Evolutionary conservation across 2,797 vertebrate genomes (phyloP), one percentile per base, ranked within the genome.

Genomic region (Crocodylus rhombifer): DNA sequence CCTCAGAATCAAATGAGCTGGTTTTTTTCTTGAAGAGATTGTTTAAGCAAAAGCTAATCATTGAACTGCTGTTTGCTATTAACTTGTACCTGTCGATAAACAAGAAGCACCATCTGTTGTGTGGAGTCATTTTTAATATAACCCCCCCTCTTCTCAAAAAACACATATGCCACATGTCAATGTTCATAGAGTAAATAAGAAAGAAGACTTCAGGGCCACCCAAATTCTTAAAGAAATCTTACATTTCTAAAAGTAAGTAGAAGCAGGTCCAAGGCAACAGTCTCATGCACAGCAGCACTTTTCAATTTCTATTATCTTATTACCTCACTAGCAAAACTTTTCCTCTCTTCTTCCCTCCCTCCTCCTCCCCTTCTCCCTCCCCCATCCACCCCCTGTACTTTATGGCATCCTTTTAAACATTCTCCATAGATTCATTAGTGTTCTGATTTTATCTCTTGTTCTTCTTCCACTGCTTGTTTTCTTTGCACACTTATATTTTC

Each of bases 31-130:
- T 84, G 86, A 93, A 80, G 82, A 95, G 95, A 91, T 86, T 82
- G 82, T 83, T 93, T 80, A 89, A 92, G 83, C 23, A 73, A 85
- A 86, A 87, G 36, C 2, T 69, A 95, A 91, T 56, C 67, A 36
- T 77, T 25, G 4, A 2, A 2, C 1, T 42, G 74, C 86, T 94
- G 89, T 86, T 96, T 83, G 82, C 89, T 91, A 85, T 95, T 97
- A 96, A 85, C 65, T 83, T 79, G 61, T 95, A 97, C 90, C 91
- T 97, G 92, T 90, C 94, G 89, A 89, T 88, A 96, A 95, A 83
- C 28, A 92, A 80, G 65, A n/a, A 88, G 84, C 84, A 94, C 80
- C 92, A 89, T 96, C 87, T 97, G 88, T 87, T 91, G 1, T 77
- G 57, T 20, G 25, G 74, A 89, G 57, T 71, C 80, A 79, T 87